Evolutionary conservation across 2,797 vertebrate genomes (phyloP).

Genomic region (Myotis pilosus): DNA sequence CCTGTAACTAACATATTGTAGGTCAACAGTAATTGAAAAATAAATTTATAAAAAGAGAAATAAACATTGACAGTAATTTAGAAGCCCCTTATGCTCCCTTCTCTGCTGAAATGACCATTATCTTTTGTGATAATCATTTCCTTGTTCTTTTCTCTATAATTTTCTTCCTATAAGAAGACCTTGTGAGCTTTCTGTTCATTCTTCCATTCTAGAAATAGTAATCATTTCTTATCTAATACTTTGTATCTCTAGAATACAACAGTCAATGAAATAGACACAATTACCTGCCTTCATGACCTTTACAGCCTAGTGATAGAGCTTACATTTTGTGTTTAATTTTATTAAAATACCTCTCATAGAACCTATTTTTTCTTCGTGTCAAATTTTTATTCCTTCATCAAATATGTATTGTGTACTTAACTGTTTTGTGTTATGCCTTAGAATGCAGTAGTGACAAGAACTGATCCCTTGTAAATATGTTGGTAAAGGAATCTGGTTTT

Average conservation of each 20-base stretch:
- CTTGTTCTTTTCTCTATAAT: neutral
- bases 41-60: neutral
- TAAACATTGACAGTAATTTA: neutral
- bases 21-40: neutral
- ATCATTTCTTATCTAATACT: neutral
- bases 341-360: neutral
- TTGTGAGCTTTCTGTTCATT: slow-evolving; percentile 2
- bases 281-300: neutral
- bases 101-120: neutral
- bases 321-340: slow-evolving; percentile 2
- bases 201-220: neutral
- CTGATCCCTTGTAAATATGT: neutral
- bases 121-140: neutral
- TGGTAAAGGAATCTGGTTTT: neutral
- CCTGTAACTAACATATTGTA: neutral
- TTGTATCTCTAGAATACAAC: neutral
- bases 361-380: neutral
- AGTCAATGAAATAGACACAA: neutral
- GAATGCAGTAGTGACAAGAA: neutral
- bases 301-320: neutral
- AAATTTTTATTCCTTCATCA: neutral
- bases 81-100: neutral
- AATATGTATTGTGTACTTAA: neutral
- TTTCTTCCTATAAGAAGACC: neutral
- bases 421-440: neutral